A percentile compares a stretch with the other conserved stretches of the same genome.
These are phyloP conservation scores for Brachymystax lenok DNA, from an alignment of 2,797 vertebrate species.

Conservation along the genomic window DNA sequence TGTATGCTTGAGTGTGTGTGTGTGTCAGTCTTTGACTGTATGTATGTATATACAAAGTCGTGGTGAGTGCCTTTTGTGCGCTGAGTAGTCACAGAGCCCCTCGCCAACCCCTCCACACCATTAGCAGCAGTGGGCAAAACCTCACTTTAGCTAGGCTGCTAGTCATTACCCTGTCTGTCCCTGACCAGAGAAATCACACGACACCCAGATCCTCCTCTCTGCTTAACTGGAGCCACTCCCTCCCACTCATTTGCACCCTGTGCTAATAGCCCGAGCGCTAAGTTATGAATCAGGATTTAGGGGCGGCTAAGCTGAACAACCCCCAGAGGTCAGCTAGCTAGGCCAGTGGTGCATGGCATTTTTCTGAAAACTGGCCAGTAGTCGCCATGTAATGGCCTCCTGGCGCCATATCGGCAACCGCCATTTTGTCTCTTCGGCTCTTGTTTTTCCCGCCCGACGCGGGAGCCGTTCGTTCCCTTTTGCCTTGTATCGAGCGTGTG, in stretches of 20 bases:
- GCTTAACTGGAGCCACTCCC: slow-evolving; percentile 35
- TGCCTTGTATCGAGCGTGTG: background rate
- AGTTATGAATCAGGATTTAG: background rate
- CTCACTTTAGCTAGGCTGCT: slow-evolving; percentile 24
- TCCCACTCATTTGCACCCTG: slow-evolving; percentile 34
- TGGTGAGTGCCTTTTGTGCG: slow-evolving; percentile 18
- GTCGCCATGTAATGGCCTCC: background rate
- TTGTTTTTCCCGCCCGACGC: background rate
- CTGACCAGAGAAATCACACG: slow-evolving; percentile 48
- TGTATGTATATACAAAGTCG: background rate
- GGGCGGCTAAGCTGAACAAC: background rate
- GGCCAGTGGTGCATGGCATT: background rate
- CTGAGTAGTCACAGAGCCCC: slow-evolving; percentile 1
- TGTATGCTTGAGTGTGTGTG: slow-evolving; percentile 4
- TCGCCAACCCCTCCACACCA: slow-evolving; percentile 7
- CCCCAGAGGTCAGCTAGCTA: background rate
- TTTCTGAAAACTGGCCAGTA: background rate
- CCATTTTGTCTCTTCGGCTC: background rate
- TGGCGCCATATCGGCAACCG: background rate
- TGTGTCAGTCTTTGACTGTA: background rate
- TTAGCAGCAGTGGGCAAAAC: slow-evolving; percentile 17
- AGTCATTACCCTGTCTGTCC: slow-evolving; percentile 52
- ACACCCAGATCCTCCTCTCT: slow-evolving; percentile 29
- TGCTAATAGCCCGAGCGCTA: background rate
- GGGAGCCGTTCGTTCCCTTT: background rate